phyloP scores from a whole-genome alignment of 2,888 invertebrate species.

The Branchipolynoe longqiensis region DNA sequence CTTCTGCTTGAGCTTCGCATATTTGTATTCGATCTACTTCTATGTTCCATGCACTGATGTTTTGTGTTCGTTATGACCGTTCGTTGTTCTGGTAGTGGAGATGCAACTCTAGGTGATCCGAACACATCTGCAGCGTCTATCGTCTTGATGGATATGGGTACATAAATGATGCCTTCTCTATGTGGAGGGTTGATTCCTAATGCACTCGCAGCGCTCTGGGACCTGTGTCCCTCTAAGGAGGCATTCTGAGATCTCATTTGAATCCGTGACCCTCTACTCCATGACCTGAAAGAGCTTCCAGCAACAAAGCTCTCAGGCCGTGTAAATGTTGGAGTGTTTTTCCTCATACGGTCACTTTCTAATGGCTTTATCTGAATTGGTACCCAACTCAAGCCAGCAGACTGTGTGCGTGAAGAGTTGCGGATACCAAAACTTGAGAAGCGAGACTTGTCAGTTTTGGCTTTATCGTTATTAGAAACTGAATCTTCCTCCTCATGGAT shows the following conservation, averaged over 20 bases:
- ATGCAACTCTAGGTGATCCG: constrained; percentile 1
- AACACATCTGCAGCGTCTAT: constrained; percentile 52
- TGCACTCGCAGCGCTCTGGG: not conserved
- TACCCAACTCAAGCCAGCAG: constrained; percentile 1
- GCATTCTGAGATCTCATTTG: not conserved
- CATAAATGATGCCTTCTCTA: constrained; percentile 30
- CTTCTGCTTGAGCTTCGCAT: not conserved
- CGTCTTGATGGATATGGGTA: constrained; percentile 50
- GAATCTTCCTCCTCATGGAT: not conserved
- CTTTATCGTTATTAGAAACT: not conserved
- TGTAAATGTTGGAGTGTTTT: constrained; percentile 1
- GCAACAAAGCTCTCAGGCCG: constrained; percentile 21
- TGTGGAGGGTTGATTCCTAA: not conserved
- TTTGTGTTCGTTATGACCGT: not conserved
- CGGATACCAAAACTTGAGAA: constrained; percentile 13
- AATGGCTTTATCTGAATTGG: constrained; percentile 29
- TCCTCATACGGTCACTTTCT: constrained; percentile 35
- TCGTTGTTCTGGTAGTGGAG: not conserved
- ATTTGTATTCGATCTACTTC: not conserved
- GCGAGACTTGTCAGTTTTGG: not conserved
- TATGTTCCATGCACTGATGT: not conserved
- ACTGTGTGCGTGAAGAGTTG: not conserved
- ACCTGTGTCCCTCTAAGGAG: not conserved
- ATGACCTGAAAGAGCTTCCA: constrained; percentile 39
- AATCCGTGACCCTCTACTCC: not conserved